Evolutionary conservation across 2,888 invertebrate genomes (phyloP), one percentile per base, ranked within the genome.

Genomic region (Cryptus viduatorius): DNA sequence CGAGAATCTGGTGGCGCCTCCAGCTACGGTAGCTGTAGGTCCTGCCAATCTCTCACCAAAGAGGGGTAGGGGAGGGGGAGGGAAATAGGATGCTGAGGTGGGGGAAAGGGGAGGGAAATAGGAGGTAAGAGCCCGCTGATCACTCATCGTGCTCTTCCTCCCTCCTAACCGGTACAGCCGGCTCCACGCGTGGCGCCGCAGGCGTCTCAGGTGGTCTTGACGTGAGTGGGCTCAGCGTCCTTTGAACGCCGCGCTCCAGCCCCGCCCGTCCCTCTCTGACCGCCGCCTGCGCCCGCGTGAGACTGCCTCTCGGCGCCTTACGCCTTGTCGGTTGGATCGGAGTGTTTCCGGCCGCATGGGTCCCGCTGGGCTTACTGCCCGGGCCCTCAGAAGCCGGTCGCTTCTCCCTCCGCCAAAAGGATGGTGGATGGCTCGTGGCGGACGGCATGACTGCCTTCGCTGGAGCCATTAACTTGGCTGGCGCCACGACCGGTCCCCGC

Each of bases 1-100:
- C 24, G 84, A 71, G 68, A 83, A 67, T 2, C 1, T 50, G 48
- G 24, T 48, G 16, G 3, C 1, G n/a, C 48, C 31, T 7, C 24
- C 79, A 7, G 64, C 42, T 42, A 64, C 10, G 1, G 50, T 24
- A 10, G 31, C 12, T 72, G 29, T 8, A 4, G 44, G 24, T 7
- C n/a, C 44, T 7, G 5, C 24, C 68, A 37, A 46, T 12, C 53
- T 16, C n/a, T 14, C 29, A 16, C n/a, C 50, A 14, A 12, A 0
- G 14, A 29, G 19, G 14, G 4, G 29, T 3, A 12, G n/a, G 64
- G 14, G 37, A 19, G 50, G 37, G 24, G 3, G 12, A 29, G 5
- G 31, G 59, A 14, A 4, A 12, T 14, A 29, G 59, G 37, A 37
- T 14, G n/a, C n/a, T n/a, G n/a, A n/a, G n/a, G 1, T 12, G 59